Percentiles rank a stretch among this genome's conserved stretches.
These are phyloP conservation scores for Dryococelus australis DNA, from an alignment of 2,888 invertebrate genomes.

Conservation along the genomic window DNA sequence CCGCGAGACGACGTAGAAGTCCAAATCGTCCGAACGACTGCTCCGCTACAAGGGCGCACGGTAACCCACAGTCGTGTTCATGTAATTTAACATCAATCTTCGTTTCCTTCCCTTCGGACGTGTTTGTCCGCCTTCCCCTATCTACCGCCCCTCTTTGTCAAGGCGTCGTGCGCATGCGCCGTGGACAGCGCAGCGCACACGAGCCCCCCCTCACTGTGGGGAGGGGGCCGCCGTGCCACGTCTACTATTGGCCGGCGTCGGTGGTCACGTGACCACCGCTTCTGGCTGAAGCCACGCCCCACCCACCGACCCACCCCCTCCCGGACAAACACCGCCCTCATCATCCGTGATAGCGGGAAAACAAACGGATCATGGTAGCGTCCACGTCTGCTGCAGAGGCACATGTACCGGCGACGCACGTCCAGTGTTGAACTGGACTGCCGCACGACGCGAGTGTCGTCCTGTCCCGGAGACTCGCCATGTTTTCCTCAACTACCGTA, in stretches of 20 bases:
- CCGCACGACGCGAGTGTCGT: too few species aligned
- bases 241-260: neutral
- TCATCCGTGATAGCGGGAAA: too few species aligned
- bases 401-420: too few species aligned
- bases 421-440: too few species aligned
- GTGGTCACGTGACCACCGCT: neutral
- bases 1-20: too few species aligned
- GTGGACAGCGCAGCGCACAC: neutral
- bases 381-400: too few species aligned
- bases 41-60: too few species aligned
- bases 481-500: too few species aligned
- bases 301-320: neutral
- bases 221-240: neutral
- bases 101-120: neutral
- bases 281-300: neutral
- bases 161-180: neutral
- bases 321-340: too few species aligned
- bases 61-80: neutral
- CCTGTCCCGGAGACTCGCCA: too few species aligned
- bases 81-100: conserved; percentile 16
- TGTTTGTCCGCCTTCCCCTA: neutral
- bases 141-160: neutral
- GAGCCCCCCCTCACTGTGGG: neutral
- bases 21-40: too few species aligned
- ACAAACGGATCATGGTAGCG: too few species aligned